Percentiles rank a stretch among this genome's conserved stretches.
Conservation (phyloP, 2,888 invertebrate species). For the Drosophila neotestacea region DNA sequence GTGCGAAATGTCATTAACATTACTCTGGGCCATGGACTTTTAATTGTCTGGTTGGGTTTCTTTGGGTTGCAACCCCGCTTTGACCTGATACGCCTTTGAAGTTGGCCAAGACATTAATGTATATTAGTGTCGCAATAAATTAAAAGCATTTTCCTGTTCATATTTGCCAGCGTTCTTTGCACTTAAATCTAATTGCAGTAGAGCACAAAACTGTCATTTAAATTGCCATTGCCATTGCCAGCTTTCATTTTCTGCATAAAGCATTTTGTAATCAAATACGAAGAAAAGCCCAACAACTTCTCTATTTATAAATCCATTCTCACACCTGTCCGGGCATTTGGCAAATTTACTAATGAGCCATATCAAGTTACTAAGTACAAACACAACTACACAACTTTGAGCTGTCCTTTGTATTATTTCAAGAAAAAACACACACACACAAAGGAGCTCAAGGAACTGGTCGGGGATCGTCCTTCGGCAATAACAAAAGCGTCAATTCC, state of each 20-base stretch:
- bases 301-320: constrained; percentile 18
- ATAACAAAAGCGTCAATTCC: constrained; percentile 40
- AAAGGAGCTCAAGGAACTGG: constrained; percentile 12
- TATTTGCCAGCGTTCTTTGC: constrained; percentile 65
- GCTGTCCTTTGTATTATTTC: constrained; percentile 32
- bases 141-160: constrained; percentile 81
- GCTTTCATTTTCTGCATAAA: constrained; percentile 37
- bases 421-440: constrained; percentile 9
- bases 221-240: constrained; percentile 27
- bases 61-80: constrained; percentile 27
- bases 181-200: constrained; percentile 78
- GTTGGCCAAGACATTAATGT: constrained; percentile 78
- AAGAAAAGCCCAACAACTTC: constrained; percentile 24
- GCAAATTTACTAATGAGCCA: constrained; percentile 69
- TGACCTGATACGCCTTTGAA: constrained; percentile 56
- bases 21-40: constrained; percentile 79
- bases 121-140: constrained; percentile 81
- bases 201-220: constrained; percentile 56
- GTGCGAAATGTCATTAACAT: constrained; percentile 79
- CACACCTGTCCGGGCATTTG: constrained; percentile 4
- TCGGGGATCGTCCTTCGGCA: constrained; percentile 6
- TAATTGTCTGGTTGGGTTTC: constrained; percentile 66
- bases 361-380: constrained; percentile 58
- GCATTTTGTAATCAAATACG: constrained; percentile 67
- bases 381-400: constrained; percentile 45